Conservation (phyloP, 2,797 vertebrate species). For the Lepus oiostolus region DNA sequence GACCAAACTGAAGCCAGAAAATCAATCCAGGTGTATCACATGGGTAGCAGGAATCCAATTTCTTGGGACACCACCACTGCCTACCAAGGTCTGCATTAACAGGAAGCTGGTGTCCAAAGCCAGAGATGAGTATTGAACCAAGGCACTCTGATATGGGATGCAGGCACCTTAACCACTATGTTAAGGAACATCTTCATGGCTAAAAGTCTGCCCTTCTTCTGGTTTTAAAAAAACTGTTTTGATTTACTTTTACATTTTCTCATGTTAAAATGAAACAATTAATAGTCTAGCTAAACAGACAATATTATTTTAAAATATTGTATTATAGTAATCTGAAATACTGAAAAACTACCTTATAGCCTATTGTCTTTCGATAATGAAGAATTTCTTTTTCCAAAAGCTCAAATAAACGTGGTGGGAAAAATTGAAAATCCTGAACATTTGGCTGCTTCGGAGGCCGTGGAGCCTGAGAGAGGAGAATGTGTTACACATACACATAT, state of each 20-base stretch:
- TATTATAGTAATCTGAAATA: background rate
- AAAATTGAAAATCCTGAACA: conserved; percentile 95
- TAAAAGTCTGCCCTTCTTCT: background rate
- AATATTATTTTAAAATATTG: conserved; percentile 57
- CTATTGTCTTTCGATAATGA: conserved; percentile 94
- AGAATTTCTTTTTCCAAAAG: conserved; percentile 95
- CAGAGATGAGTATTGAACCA: too few relatives aligned
- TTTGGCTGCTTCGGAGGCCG: conserved; percentile 94
- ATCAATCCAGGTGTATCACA: too few relatives aligned
- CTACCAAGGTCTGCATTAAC: too few relatives aligned
- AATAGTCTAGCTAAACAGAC: conserved; percentile 45
- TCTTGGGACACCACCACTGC: too few relatives aligned
- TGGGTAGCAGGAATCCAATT: too few relatives aligned
- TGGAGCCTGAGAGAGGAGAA: conserved; percentile 89
- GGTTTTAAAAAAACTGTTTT: conserved; percentile 62
- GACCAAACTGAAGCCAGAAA: too few relatives aligned
- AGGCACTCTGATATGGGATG: too few relatives aligned
- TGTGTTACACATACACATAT: conserved; percentile 18
- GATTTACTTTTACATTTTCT: conserved; percentile 44
- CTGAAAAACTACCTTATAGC: conserved; percentile 91
- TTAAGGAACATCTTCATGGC: too few relatives aligned
- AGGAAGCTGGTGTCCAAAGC: too few relatives aligned
- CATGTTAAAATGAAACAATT: conserved; percentile 44
- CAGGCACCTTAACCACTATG: too few relatives aligned
- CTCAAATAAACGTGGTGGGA: conserved; percentile 93